Percentiles rank a stretch among this genome's conserved stretches.
Evolutionary conservation across 2,888 invertebrate genomes (phyloP).

Genomic region (Epiblema foenella): DNA sequence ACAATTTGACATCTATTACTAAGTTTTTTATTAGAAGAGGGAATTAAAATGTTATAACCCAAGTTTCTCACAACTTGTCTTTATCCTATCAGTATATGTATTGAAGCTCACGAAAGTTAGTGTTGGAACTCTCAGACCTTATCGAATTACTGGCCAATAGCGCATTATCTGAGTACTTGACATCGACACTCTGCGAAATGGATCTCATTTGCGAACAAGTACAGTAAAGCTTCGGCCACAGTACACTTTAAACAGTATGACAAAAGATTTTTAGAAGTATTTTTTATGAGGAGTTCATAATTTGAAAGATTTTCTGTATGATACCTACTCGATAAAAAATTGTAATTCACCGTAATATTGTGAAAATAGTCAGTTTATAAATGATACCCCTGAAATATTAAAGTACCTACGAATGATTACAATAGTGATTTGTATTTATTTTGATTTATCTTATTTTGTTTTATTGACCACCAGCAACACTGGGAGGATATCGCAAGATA

Average conservation of each 20-base stretch:
- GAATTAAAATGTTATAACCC: neutral
- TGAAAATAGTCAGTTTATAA: no score
- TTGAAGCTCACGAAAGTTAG: neutral
- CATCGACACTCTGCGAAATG: slow-evolving; percentile 50
- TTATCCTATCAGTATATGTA: neutral
- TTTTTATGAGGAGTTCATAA: neutral
- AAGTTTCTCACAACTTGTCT: neutral
- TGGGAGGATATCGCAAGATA: no score
- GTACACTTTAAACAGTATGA: neutral
- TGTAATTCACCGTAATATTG: no score
- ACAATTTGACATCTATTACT: neutral
- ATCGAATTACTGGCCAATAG: slow-evolving; percentile 42
- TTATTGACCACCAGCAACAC: no score
- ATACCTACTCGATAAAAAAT: no score
- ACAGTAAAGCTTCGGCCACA: slow-evolving; percentile 23
- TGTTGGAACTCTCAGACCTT: slow-evolving; percentile 27
- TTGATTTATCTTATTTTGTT: no score
- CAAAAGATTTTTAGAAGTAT: neutral
- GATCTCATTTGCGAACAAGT: slow-evolving; percentile 52
- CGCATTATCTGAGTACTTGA: slow-evolving; percentile 49
- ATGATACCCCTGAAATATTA: no score
- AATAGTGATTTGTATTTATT: no score
- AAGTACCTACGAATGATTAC: no score
- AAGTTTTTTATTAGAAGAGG: neutral
- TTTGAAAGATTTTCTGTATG: no score